Evolutionary conservation across 2,888 invertebrate species (phyloP), one percentile per base, ranked within the genome.

Genomic region (Dione vanillae): DNA sequence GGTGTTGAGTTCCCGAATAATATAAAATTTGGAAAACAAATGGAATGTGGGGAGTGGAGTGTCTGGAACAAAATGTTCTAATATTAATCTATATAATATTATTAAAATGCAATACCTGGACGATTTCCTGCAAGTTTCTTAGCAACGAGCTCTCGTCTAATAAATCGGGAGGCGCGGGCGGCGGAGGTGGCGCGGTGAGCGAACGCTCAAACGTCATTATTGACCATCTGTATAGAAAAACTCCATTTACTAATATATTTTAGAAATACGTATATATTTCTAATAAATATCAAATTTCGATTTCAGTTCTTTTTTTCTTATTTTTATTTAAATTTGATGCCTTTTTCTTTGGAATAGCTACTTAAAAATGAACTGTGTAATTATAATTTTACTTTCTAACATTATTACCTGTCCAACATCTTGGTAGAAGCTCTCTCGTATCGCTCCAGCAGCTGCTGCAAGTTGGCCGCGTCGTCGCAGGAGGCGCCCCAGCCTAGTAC

Each of bases 341-440:
- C 27, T 3, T 27, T 27, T 27, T 27, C 5, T 27, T 27, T 27
- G 2, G 2, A 27, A 27, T 27, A 5, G 27, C 5, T 27, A 27
- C 2, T 2, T 5, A 5, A 5, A 27, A 27, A 2, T 27, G 2
- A 27, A 27, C 27, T 27, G 5, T 3, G 27, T 27, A 27, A 27
- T 27, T 27, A 27, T 27, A 27, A 3, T 27, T 27, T 27, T 27
- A 47, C 47, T 3, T 40, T 67, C 14, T 12, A 58, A 41, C 2
- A 41, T 16, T 37, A 75, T 80, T 79, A 96, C 96, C 99, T 96
- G 88, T 99, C 99, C 64, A 99, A 94, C 97, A 99, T 99, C 93
- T 98, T 99, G 66, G 98, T 98, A 83, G 98, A 97, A n/a, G 99
- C 98, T 79, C 97, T 96, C 89, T 99, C 99, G 86, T 99, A 98